Evolutionary conservation across 2,797 vertebrate species (phyloP).

Genomic region (Gambelia wislizenii): DNA sequence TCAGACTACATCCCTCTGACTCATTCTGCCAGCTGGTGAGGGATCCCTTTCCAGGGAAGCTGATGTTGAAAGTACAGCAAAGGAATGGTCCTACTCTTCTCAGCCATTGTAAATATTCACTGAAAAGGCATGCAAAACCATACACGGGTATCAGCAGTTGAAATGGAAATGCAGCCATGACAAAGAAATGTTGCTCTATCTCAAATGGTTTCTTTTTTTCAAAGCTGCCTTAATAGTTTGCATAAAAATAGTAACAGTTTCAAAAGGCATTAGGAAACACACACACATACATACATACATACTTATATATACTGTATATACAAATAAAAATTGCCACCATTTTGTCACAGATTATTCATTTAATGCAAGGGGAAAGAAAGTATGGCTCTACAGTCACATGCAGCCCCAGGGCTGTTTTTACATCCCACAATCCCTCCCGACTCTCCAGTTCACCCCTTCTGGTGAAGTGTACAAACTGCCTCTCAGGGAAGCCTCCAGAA

Average conservation of each 20-base stretch:
- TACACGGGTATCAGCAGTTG: background rate
- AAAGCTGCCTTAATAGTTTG: background rate
- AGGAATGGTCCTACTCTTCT: background rate
- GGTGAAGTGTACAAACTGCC: too few relatives aligned
- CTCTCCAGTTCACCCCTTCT: too few relatives aligned
- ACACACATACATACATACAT: too few relatives aligned
- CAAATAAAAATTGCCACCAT: too few relatives aligned
- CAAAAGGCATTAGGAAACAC: background rate
- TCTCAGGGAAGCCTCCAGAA: too few relatives aligned
- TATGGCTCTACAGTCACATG: too few relatives aligned
- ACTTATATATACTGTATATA: too few relatives aligned
- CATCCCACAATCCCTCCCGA: too few relatives aligned
- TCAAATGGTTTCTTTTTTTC: background rate
- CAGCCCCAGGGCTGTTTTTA: too few relatives aligned
- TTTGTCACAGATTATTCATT: background rate
- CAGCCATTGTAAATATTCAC: background rate
- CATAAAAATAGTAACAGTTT: background rate
- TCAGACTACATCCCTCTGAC: conserved; percentile 12
- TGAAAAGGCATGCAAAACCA: background rate
- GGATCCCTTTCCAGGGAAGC: background rate
- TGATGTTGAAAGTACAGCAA: conserved; percentile 12
- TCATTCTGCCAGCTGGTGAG: conserved; percentile 11
- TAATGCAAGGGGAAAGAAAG: too few relatives aligned
- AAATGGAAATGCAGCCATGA: background rate
- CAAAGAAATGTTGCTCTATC: background rate